Conservation (phyloP, 92 coral and sea anemone genomes). For the Palythoa grandiflora region DNA sequence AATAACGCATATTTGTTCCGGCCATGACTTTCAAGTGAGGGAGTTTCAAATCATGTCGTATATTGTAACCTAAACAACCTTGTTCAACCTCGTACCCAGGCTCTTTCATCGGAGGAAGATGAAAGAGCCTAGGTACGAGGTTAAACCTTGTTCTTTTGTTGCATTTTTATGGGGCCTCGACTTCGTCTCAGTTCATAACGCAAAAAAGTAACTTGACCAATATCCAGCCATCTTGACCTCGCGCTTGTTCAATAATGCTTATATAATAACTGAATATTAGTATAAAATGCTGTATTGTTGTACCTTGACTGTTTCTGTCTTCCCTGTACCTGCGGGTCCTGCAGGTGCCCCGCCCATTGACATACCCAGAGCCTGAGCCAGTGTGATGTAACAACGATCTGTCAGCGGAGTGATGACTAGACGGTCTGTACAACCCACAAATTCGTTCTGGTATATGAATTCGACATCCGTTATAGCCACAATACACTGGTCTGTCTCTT, state of each 20-base stretch:
- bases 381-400: conserved; percentile 99
- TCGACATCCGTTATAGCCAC: conserved; percentile 99
- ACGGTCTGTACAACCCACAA: conserved; percentile 98
- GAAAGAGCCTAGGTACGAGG: neutral
- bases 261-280: too few species aligned
- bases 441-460: conserved; percentile 96
- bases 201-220: too few species aligned
- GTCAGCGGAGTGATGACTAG: conserved; percentile 98
- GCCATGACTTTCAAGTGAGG: too few species aligned
- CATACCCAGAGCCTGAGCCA: conserved; percentile 99
- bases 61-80: neutral
- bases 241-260: too few species aligned
- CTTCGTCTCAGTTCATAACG: too few species aligned
- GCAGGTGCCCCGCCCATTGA: conserved; percentile 99
- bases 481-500: conserved; percentile 94
- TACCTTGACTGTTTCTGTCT: conserved; percentile 97
- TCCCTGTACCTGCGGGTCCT: conserved; percentile 99
- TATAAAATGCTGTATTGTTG: neutral
- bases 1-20: too few species aligned
- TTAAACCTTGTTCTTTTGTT: too few species aligned
- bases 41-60: too few species aligned
- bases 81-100: neutral
- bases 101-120: too few species aligned
- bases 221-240: too few species aligned
- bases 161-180: too few species aligned